phyloP scores from a whole-genome alignment of 1,140 invertebrate species.

The Probaryconus sp. region DNA sequence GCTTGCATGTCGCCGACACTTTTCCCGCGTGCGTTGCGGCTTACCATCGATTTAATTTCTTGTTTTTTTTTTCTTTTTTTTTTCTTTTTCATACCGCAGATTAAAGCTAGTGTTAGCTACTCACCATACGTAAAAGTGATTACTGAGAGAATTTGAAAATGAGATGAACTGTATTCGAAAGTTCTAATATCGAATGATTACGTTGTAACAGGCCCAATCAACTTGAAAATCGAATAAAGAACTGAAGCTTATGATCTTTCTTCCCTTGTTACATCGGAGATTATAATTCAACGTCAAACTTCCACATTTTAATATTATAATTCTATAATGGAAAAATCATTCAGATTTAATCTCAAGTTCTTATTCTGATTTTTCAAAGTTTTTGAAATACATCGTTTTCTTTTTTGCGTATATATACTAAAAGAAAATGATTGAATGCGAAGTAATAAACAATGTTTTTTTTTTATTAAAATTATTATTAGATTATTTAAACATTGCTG shows the following conservation, averaged over 20 bases:
- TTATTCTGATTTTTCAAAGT: too few relatives aligned
- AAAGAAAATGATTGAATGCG: too few relatives aligned
- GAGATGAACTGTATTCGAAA: slow-evolving; percentile 54
- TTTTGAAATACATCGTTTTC: too few relatives aligned
- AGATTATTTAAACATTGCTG: slow-evolving; percentile 19
- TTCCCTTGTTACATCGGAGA: too few relatives aligned
- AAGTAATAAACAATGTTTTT: too few relatives aligned
- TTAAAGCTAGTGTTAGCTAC: slow-evolving; percentile 72
- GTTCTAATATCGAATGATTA: slow-evolving; percentile 46
- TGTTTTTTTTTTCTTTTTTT: slow-evolving; percentile 55
- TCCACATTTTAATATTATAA: too few relatives aligned
- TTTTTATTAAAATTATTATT: too few relatives aligned
- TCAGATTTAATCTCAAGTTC: too few relatives aligned
- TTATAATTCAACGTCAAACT: too few relatives aligned
- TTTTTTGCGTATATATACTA: too few relatives aligned
- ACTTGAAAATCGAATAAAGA: neutral
- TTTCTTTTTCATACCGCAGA: slow-evolving; percentile 70
- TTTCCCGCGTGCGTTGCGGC: slow-evolving; percentile 58
- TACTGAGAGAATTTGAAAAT: slow-evolving; percentile 63
- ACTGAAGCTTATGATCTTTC: neutral
- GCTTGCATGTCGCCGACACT: slow-evolving; percentile 69
- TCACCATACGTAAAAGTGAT: slow-evolving; percentile 63
- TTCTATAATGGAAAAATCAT: too few relatives aligned
- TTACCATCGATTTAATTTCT: slow-evolving; percentile 70
- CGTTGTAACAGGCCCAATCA: slow-evolving; percentile 9